Base-by-base conservation (phyloP, 2,113 vertebrate species). In the Ivindomyrus marchei region DNA sequence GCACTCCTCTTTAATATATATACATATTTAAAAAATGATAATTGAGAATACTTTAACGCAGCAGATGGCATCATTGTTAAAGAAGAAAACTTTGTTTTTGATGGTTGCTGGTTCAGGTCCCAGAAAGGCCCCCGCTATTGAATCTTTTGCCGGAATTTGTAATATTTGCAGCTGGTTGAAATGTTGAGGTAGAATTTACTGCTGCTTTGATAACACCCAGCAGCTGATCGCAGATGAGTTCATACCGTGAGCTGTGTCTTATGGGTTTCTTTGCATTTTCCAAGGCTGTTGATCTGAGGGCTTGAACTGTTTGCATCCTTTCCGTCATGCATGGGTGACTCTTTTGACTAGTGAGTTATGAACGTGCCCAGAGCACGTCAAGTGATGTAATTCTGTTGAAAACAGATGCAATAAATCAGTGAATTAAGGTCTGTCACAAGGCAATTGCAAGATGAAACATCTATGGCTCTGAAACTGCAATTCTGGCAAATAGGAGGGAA, bases 351-450 rank as follows among this genome's bases (percentile, higher is more conserved):
- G 47, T 74, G 31, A 74, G 45, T 88, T 88, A 88, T 47, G 39
- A 74, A 87, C 36, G 13, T 53, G 85, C 85, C 42, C 58, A 7
- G 39, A 49, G 88, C 88, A 42, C 42, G 27, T 62, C 88, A 88
- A 88, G n/a, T 88, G 88, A 88, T 88, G 62, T 88, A 88, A 88
- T 70, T 88, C 21, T 70, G 88, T 15, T 74, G 62, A 88, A 88
- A 88, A 88, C 53, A 46, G 62, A 74, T 74, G 58, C 88, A 88
- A 88, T 88, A 47, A 24, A 2, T 47, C 42, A 88, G 27, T 42
- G 7, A 47, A 74, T 88, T 58, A 88, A 66, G 50, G 53, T 42
- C 87, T 88, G 53, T 88, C 56, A 62, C 53, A 88, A 88, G 19
- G 36, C 56, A 45, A 88, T 39, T 53, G n/a, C 19, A 62, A 88